Evolutionary conservation across 2,113 vertebrate species (phyloP).

Genomic region (Promerops cafer): DNA sequence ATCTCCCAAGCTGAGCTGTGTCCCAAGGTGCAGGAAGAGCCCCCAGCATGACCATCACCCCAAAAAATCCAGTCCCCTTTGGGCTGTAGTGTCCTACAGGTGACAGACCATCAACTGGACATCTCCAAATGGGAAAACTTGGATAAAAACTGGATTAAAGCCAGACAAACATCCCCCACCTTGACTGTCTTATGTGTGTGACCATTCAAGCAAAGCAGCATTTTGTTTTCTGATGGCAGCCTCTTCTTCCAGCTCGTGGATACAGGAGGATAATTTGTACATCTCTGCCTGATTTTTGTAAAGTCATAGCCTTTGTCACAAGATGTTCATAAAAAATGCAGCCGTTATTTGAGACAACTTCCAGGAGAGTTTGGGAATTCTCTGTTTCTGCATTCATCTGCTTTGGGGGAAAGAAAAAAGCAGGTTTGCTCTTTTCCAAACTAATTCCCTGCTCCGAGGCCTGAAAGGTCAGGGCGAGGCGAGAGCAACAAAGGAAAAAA

Average conservation of each 20-base stretch:
- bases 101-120: not conserved
- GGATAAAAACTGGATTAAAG: not conserved
- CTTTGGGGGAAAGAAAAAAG: not conserved
- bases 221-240: not conserved
- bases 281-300: not conserved
- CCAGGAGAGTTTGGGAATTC: not conserved
- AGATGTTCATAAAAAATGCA: slow-evolving; percentile 17
- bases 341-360: not conserved
- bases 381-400: not conserved
- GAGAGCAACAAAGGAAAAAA: not conserved
- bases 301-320: slow-evolving; percentile 39
- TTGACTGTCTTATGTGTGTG: not conserved
- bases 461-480: not conserved
- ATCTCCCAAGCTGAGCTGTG: not conserved
- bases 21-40: not conserved
- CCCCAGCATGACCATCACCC: not conserved
- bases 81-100: not conserved
- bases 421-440: slow-evolving; percentile 1
- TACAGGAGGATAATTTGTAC: not conserved
- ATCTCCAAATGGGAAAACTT: not conserved
- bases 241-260: not conserved
- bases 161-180: not conserved
- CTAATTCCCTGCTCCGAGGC: not conserved
- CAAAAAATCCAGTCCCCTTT: not conserved
- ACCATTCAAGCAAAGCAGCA: not conserved